These are phyloP conservation scores for Lasiommata megera DNA, from an alignment of 2,888 invertebrate species.

Conservation along the genomic window DNA sequence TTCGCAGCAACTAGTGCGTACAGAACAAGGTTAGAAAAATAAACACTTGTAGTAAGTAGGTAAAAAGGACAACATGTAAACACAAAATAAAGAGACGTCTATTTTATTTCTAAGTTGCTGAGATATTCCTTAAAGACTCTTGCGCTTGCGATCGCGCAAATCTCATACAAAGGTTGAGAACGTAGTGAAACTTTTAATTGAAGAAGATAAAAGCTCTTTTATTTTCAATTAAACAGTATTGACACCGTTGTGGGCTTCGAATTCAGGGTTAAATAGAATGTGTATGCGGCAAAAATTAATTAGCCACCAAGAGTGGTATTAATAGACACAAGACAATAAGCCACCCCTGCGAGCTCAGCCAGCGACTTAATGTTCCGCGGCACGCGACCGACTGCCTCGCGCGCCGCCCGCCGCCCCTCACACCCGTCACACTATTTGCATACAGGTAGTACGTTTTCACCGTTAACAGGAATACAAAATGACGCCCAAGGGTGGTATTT, in stretches of 20 bases:
- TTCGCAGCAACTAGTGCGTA: too few relatives aligned
- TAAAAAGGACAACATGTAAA: too few relatives aligned
- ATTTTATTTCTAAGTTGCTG: too few relatives aligned
- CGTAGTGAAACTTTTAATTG: too few relatives aligned
- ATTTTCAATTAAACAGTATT: too few relatives aligned
- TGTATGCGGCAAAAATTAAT: conserved; percentile 51
- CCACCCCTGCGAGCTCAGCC: conserved; percentile 66
- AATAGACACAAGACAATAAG: conserved; percentile 77
- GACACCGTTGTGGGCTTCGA: not conserved
- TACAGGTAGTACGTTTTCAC: conserved; percentile 39
- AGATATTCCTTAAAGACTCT: too few relatives aligned
- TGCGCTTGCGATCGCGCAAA: too few relatives aligned
- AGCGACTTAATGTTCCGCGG: conserved; percentile 63
- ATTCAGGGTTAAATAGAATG: not conserved
- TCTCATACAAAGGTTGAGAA: too few relatives aligned
- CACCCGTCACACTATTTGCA: conserved; percentile 56
- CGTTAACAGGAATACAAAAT: conserved; percentile 7
- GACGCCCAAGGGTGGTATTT: conserved; percentile 1
- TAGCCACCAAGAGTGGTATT: conserved; percentile 51
- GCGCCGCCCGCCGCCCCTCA: conserved; percentile 52
- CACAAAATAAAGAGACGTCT: too few relatives aligned
- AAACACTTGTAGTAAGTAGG: too few relatives aligned
- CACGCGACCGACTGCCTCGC: conserved; percentile 59
- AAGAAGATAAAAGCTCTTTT: too few relatives aligned
- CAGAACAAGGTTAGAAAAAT: too few relatives aligned